A percentile compares a stretch with the other conserved stretches of the same genome.
Evolutionary conservation across 2,888 invertebrate species (phyloP).

Genomic region (Sycophila texana): DNA sequence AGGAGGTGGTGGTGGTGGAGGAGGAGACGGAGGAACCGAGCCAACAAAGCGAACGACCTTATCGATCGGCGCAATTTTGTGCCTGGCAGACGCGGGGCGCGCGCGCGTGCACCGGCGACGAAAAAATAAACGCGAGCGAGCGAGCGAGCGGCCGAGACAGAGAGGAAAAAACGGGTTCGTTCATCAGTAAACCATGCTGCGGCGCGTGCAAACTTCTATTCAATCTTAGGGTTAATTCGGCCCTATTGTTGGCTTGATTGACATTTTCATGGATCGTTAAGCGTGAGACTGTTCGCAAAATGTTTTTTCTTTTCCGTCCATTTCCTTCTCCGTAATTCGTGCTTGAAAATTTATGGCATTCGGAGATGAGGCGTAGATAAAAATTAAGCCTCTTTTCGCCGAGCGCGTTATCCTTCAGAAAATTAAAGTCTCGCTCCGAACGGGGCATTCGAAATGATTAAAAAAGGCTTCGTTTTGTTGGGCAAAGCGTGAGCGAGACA

Average conservation of each 20-base stretch:
- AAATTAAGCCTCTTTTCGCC: conserved; percentile 41
- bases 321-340: conserved; percentile 36
- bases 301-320: conserved; percentile 34
- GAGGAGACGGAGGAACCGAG: conserved; percentile 35
- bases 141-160: not conserved
- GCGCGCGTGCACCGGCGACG: conserved; percentile 27
- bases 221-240: conserved; percentile 56
- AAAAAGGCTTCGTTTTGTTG: conserved; percentile 34
- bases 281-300: conserved; percentile 52
- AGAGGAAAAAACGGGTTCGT: conserved; percentile 53
- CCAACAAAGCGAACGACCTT: conserved; percentile 60
- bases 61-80: conserved; percentile 59
- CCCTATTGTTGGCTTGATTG: conserved; percentile 57
- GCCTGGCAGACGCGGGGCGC: conserved; percentile 38
- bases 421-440: conserved; percentile 34
- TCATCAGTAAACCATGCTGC: conserved; percentile 48
- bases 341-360: conserved; percentile 49
- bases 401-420: conserved; percentile 29
- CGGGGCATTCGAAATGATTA: conserved; percentile 34
- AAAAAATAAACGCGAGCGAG: conserved; percentile 24
- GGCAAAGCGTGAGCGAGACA: not conserved
- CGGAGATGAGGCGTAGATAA: conserved; percentile 37
- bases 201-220: conserved; percentile 52
- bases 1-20: not conserved
- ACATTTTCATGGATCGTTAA: conserved; percentile 59